Evolutionary conservation across 2,113 vertebrate genomes (phyloP).

Genomic region (Sphaerodactylus townsendi): DNA sequence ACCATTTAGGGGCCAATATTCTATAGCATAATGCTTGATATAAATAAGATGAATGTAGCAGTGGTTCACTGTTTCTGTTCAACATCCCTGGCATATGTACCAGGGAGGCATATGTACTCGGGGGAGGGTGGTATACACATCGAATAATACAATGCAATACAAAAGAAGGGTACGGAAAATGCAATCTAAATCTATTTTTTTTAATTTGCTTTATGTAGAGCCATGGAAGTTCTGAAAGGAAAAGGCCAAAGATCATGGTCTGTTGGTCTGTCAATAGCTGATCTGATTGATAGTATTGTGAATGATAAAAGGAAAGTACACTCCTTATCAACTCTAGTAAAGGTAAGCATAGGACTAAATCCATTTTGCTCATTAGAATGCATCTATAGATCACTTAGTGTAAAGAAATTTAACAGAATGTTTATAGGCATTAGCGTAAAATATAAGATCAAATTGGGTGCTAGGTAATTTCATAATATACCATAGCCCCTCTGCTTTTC

Average conservation of each 20-base stretch:
- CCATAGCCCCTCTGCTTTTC: neutral
- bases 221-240: conserved; percentile 85
- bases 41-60: too few species aligned
- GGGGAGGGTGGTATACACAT: too few species aligned
- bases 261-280: conserved; percentile 89
- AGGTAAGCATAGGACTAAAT: conserved; percentile 77
- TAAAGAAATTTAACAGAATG: neutral
- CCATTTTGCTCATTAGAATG: conserved; percentile 16
- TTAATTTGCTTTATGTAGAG: conserved; percentile 72
- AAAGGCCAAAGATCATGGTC: conserved; percentile 94
- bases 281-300: conserved; percentile 88
- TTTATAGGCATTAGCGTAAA: neutral
- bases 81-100: too few species aligned
- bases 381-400: neutral
- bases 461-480: neutral
- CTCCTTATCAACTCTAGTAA: conserved; percentile 88
- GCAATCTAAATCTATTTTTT: conserved; percentile 21
- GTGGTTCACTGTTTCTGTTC: too few species aligned
- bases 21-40: too few species aligned
- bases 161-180: conserved; percentile 26
- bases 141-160: too few species aligned
- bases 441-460: neutral
- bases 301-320: conserved; percentile 85
- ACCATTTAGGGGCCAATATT: too few species aligned
- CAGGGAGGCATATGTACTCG: too few species aligned